Evolutionary conservation across 2,797 vertebrate genomes (phyloP).

Genomic region (Alcedo quadribrachys): DNA sequence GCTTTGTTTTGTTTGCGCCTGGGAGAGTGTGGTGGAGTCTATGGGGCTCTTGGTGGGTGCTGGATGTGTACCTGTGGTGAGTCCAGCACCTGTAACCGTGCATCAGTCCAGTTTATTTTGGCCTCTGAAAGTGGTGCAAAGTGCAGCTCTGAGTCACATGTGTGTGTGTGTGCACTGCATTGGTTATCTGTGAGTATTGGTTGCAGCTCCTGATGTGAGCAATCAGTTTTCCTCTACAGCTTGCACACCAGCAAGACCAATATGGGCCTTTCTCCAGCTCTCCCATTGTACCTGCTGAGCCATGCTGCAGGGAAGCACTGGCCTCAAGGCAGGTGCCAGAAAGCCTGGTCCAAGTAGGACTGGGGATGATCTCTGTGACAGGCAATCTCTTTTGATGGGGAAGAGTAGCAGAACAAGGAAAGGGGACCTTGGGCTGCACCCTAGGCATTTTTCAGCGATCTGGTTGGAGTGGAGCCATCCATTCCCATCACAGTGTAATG

Average conservation of each 20-base stretch:
- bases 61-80: neutral
- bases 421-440: neutral
- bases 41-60: neutral
- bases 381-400: neutral
- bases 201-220: neutral
- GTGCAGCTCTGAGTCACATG: neutral
- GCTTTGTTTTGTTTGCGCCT: neutral
- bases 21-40: neutral
- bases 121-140: neutral
- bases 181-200: neutral
- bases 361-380: neutral
- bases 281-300: neutral
- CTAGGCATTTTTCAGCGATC: neutral
- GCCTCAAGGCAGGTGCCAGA: fast-evolving
- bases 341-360: neutral
- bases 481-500: neutral
- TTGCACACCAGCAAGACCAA: neutral
- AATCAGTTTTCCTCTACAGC: neutral
- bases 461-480: neutral
- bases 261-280: neutral
- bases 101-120: neutral
- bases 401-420: neutral
- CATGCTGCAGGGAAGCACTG: fast-evolving
- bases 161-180: fast-evolving
- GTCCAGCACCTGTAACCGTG: neutral